Conservation (phyloP, 2,113 vertebrate genomes). For the Pampusana beccarii region DNA sequence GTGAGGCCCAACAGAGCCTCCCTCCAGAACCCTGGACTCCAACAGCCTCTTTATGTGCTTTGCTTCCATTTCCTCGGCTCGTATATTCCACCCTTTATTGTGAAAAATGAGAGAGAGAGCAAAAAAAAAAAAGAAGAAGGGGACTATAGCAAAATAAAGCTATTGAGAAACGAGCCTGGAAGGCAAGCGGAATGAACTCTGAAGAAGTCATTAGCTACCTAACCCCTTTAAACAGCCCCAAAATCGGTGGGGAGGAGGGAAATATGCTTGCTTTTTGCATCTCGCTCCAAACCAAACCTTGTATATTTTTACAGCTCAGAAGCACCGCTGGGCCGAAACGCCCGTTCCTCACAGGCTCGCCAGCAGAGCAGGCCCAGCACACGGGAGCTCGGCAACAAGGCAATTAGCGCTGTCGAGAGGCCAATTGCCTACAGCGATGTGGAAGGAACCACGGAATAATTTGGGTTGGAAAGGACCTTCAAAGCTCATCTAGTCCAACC, state of each 20-base stretch:
- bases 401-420: not conserved
- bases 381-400: not conserved
- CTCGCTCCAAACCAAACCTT: not conserved
- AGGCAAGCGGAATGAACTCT: not conserved
- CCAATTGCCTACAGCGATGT: too few relatives aligned
- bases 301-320: not conserved
- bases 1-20: not conserved
- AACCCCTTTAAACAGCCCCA: not conserved
- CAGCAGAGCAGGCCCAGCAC: not conserved
- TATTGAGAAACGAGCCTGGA: not conserved
- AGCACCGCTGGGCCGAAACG: not conserved
- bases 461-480: too few relatives aligned
- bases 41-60: not conserved
- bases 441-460: too few relatives aligned
- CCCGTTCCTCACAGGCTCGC: accelerated
- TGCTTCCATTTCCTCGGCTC: not conserved
- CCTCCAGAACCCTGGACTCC: not conserved
- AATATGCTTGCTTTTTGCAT: not conserved
- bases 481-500: too few relatives aligned
- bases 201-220: not conserved
- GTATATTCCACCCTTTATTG: not conserved
- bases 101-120: slow-evolving; percentile 10
- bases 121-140: not conserved
- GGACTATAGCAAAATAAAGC: not conserved
- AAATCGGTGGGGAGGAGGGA: accelerated